phyloP scores from a whole-genome alignment of 2,113 vertebrate genomes.

The Motacilla alba region DNA sequence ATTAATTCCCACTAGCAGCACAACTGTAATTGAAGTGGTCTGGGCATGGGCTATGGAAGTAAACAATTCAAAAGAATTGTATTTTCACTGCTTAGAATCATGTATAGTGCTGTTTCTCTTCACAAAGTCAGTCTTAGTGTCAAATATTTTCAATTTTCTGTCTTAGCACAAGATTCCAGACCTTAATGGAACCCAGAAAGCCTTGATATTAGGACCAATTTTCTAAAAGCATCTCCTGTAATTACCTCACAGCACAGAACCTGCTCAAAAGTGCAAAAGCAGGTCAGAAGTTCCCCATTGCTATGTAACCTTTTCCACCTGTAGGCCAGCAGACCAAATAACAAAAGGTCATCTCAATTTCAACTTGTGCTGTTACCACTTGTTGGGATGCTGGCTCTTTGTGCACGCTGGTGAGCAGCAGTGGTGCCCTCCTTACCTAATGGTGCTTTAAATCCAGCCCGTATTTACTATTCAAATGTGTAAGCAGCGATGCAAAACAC shows the following conservation, averaged over 20 bases:
- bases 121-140: not conserved
- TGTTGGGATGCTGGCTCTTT: not conserved
- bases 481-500: not conserved
- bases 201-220: not conserved
- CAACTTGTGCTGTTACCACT: not conserved
- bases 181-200: not conserved
- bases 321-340: not conserved
- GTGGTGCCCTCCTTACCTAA: not conserved
- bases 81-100: not conserved
- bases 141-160: not conserved
- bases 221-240: not conserved
- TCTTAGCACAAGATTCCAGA: not conserved
- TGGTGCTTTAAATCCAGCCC: not conserved
- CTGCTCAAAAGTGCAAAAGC: not conserved
- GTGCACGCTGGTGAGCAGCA: not conserved
- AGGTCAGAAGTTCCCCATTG: not conserved
- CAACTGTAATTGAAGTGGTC: not conserved
- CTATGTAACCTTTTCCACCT: not conserved
- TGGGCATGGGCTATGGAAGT: not conserved
- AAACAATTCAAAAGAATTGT: not conserved
- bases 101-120: not conserved
- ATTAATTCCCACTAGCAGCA: not conserved
- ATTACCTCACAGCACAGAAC: not conserved
- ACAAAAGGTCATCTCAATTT: not conserved
- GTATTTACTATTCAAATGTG: not conserved